Base-by-base conservation (phyloP, 1,140 invertebrate genomes). In the Drosophila nasuta region DNA sequence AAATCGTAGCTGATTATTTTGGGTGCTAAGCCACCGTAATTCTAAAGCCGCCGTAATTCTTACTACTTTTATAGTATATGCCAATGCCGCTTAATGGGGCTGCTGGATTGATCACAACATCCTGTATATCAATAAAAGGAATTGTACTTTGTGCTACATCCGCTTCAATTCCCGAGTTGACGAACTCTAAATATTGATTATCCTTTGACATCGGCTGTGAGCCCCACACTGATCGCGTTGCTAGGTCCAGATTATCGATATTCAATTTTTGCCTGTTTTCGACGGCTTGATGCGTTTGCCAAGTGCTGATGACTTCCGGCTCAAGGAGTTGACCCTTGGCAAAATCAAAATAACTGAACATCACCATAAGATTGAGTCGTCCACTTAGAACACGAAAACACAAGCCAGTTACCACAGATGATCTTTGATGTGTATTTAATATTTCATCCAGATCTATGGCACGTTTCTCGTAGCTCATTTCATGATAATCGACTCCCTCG, bases 81-180 rank as follows among this genome's bases (percentile, higher is more conserved):
- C 52, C 52, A 11, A 56, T 56, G 15, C 52, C 52, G 8, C 11
- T 33, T 17, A 56, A 17, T 3, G 51, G 51, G 1, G 33, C 11
- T n/a, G 51, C 28, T 4, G 25, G 11, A 33, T 2, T 6, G 5
- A n/a, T 15, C 8, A 17, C 15, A 5, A 56, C 30, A 15, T 56
- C 52, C 13, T 38, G 52, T 56, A 56, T 56, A 17, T 56, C 52
- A 15, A 35, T 56, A 8, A 56, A 56, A 5, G 52, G 52, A 17
- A 56, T 10, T 5, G 52, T 56, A 8, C n/a, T 28, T 56, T 56
- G 52, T 5, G 52, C 28, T 1, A 1, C 30, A 35, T 56, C 52
- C 30, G 35, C 4, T 5, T 17, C 4, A 5, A 56, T 38, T 33
- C 30, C 52, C 3, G 30, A n/a, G 6, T 35, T 38, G 0, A 15